These are phyloP conservation scores for Ammospiza maritima DNA, from an alignment of 2,797 vertebrate genomes.

Conservation along the genomic window DNA sequence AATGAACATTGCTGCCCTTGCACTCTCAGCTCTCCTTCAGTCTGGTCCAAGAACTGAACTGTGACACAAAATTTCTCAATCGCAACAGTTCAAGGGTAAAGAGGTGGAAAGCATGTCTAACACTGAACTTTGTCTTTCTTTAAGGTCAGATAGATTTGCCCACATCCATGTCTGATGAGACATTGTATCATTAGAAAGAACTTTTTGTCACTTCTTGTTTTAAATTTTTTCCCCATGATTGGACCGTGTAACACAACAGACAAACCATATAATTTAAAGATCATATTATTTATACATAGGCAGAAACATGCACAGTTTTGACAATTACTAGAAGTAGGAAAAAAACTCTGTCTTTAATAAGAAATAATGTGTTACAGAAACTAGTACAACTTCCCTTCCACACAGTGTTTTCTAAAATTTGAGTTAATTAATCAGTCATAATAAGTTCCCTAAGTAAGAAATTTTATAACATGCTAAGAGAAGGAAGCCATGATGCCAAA, in stretches of 20 bases:
- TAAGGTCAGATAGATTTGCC: not conserved
- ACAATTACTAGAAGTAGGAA: not conserved
- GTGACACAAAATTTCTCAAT: not conserved
- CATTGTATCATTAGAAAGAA: not conserved
- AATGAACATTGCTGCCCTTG: not conserved
- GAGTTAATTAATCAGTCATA: not conserved
- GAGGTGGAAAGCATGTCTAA: not conserved
- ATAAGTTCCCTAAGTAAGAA: not conserved
- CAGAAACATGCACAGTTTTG: not conserved
- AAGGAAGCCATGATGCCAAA: not conserved
- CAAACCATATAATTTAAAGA: not conserved
- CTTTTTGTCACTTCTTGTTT: not conserved
- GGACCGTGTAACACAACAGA: not conserved
- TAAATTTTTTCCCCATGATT: not conserved
- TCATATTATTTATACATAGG: not conserved
- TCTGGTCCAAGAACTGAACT: not conserved
- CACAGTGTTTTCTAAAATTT: not conserved
- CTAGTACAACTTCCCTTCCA: not conserved
- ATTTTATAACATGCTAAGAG: not conserved
- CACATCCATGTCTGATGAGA: not conserved
- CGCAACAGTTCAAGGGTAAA: not conserved
- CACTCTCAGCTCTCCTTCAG: not conserved
- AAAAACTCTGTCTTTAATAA: not conserved
- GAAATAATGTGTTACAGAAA: not conserved
- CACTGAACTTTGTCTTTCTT: not conserved